Evolutionary conservation across 2,888 invertebrate species (phyloP).

Genomic region (Zhuqinia jingwanae): DNA sequence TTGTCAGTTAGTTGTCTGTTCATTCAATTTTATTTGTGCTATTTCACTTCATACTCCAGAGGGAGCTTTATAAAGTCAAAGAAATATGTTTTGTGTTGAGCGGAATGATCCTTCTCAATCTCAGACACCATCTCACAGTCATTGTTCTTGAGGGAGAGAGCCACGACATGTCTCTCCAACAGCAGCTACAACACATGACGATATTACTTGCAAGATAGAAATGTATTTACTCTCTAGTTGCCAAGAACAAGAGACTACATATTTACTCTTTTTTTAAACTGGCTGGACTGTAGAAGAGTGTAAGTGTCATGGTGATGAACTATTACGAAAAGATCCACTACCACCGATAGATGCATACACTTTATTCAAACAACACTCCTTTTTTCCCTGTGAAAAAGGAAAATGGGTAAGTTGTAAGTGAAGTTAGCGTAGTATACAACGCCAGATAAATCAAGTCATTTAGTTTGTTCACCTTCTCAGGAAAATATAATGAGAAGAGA

Average conservation of each 20-base stretch:
- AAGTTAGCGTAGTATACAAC: too few relatives aligned
- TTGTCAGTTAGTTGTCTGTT: too few relatives aligned
- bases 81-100: constrained; percentile 25
- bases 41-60: too few relatives aligned
- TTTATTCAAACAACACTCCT: neutral
- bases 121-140: constrained; percentile 2
- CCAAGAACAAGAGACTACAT: neutral
- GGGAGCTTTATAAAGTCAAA: too few relatives aligned
- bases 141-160: neutral
- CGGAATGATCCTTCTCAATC: neutral
- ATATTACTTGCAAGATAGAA: neutral
- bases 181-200: too few relatives aligned
- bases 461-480: too few relatives aligned
- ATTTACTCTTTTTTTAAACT: too few relatives aligned
- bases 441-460: too few relatives aligned
- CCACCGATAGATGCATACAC: constrained; percentile 36
- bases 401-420: too few relatives aligned
- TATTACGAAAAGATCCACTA: constrained; percentile 46
- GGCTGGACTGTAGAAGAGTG: constrained; percentile 18
- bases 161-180: neutral
- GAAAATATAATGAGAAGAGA: too few relatives aligned
- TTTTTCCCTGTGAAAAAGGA: too few relatives aligned
- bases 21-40: too few relatives aligned
- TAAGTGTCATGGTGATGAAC: constrained; percentile 37
- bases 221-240: neutral